Evolutionary conservation across 2,888 invertebrate species (phyloP).

Genomic region (Chymomyza fuscimana): DNA sequence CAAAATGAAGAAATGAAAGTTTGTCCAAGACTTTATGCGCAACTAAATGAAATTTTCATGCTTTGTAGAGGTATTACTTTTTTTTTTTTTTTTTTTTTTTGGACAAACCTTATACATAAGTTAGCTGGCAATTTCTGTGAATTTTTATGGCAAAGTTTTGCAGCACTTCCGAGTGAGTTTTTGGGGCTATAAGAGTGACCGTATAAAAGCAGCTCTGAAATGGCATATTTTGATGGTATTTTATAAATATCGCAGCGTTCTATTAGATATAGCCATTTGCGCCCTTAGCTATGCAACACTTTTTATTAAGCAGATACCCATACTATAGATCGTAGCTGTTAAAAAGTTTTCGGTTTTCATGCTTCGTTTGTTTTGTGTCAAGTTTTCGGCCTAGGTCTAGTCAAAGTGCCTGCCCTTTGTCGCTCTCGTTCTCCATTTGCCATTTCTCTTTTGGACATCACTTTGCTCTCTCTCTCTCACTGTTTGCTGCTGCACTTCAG

Average conservation of each 20-base stretch:
- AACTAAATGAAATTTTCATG: conserved; percentile 73
- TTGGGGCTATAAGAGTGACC: neutral
- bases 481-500: conserved; percentile 17
- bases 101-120: neutral
- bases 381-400: conserved; percentile 17
- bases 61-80: conserved; percentile 22
- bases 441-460: neutral
- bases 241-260: neutral
- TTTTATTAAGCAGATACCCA: neutral
- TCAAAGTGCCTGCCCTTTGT: conserved; percentile 9
- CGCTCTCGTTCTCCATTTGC: neutral
- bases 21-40: conserved; percentile 46
- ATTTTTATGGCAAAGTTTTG: conserved; percentile 16
- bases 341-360: conserved; percentile 59
- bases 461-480: conserved; percentile 5
- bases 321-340: neutral
- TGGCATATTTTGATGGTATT: neutral
- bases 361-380: conserved; percentile 48
- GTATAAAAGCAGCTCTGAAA: neutral
- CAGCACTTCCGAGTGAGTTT: neutral
- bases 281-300: neutral
- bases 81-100: conserved; percentile 4
- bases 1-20: conserved; percentile 34
- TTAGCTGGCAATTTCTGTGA: conserved; percentile 23
- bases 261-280: neutral